Evolutionary conservation across 1,140 invertebrate species (phyloP), one percentile per base, ranked within the genome.

Genomic region (Scaptodrosophila lebanonensis): DNA sequence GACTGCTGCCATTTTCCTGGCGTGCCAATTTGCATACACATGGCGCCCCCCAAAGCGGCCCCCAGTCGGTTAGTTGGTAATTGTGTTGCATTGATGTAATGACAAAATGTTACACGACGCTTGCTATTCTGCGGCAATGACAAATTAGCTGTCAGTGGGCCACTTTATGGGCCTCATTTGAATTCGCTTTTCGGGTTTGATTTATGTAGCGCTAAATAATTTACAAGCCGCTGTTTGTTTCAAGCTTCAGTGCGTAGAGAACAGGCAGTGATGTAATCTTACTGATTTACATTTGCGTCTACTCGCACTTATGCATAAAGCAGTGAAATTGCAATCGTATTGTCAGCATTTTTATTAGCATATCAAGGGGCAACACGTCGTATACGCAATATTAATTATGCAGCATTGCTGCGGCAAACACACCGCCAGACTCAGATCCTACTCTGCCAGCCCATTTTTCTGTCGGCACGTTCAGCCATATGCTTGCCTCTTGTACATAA

Each of bases 381-480:
- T 79, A 79, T 79, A 61, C 53, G 73, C 60, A 69, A 79, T 79
- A 82, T 79, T 79, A 79, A 79, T 79, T 79, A 79, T 79, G 69
- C 73, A 79, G 69, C 73, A 79, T 53, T 39, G 53, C 58, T 25
- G 13, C 36, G 16, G 18, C 47, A 38, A 40, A 53, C n/a, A 62
- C 36, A 35, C n/a, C 39, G 20, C 11, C 47, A 57, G 43, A 30
- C 7, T 30, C n/a, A 53, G 38, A 45, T 16, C 27, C 16, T 12
- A 17, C 15, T 15, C 38, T 18, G 12, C 32, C 49, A 49, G 30
- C 25, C 9, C 11, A 25, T 12, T 12, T 1, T 8, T 27, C 13
- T 9, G 16, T 15, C 33, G 25, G 15, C 36, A 22, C 18, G 22
- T 17, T 18, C 33, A 16, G 43, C 44, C 25, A 29, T 27, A 17